Base-by-base conservation (phyloP, 2,797 vertebrate genomes). In the Sebastes diploproa region DNA sequence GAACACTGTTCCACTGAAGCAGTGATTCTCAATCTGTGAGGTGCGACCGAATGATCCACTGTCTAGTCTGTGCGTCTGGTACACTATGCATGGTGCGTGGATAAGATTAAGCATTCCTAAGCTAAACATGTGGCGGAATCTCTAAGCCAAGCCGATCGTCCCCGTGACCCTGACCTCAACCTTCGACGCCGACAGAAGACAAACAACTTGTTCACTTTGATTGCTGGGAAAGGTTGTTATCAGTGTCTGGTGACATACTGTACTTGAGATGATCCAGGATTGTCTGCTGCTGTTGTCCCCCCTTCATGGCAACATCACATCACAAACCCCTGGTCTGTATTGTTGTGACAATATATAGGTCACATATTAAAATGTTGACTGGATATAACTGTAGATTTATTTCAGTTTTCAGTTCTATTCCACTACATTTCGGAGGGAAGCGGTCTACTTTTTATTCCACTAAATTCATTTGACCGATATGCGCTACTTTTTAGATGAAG, bases 201-300 rank as follows among this genome's bases (percentile, higher is more conserved):
- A 66, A 81, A 60, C 58, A 67, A 12, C 63, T 73, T 78, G 67
- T 85, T 73, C 74, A 77, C 61, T 87, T 86, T 38, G 79, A 72
- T 62, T 42, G 34, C 25, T 25, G 58, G 29, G 18, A 55, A 59
- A 29, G 13, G 18, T 20, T 55, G 38, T 9, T 54, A 4, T 29
- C 22, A 7, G 7, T 29, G 65, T 34, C 22, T 20, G 5, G 30
- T 22, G 54, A 55, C 13, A 14, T 25, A 23, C 50, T 59, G 25
- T 11, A 14, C 29, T 20, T 18, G 54, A 63, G 14, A 56, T 46
- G 27, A 27, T 36, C 14, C 10, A n/a, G 50, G 20, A 54, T 54
- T 54, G n/a, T 10, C 50, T 54, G 56, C 16, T 7, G 16, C 55
- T 20, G 27, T 12, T 38, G 36, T 38, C 36, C 10, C 16, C 25